phyloP scores from a whole-genome alignment of 2,888 invertebrate genomes.

The Nomada flava region DNA sequence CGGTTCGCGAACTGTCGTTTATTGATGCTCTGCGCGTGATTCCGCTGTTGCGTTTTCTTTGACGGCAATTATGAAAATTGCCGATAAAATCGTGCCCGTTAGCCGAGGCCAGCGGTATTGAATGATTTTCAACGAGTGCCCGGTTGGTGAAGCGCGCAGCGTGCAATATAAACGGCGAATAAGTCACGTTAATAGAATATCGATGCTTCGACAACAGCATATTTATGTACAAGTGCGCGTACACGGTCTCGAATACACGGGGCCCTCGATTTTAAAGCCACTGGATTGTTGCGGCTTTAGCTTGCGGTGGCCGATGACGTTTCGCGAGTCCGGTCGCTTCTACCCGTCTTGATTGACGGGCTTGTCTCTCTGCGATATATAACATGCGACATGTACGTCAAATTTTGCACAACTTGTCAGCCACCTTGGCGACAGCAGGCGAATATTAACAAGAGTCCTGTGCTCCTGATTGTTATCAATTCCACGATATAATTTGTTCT shows the following conservation, averaged over 20 bases:
- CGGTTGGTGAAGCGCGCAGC: constrained; percentile 31
- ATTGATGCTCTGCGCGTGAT: not conserved
- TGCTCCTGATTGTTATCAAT: no score
- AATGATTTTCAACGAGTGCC: not conserved
- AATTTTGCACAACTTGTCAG: no score
- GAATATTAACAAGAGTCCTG: no score
- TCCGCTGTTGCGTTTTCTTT: constrained; percentile 6
- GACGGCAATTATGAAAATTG: constrained; percentile 30
- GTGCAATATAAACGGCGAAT: constrained; percentile 30
- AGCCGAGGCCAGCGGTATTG: not conserved
- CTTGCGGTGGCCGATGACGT: not conserved
- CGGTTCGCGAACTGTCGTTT: not conserved
- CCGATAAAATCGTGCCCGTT: constrained; percentile 34
- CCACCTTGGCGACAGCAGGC: no score
- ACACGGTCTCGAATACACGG: constrained; percentile 34
- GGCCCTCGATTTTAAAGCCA: constrained; percentile 7
- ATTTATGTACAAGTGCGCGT: constrained; percentile 58
- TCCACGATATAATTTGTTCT: no score
- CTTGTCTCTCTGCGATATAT: not conserved
- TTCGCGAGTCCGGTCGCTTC: not conserved
- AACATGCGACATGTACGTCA: no score
- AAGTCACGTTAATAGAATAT: constrained; percentile 52
- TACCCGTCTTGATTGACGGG: not conserved
- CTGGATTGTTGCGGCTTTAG: not conserved
- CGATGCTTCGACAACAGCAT: constrained; percentile 56